These are phyloP conservation scores for Asteroscopus sphinx DNA, from an alignment of 2,888 invertebrate genomes.

Conservation along the genomic window DNA sequence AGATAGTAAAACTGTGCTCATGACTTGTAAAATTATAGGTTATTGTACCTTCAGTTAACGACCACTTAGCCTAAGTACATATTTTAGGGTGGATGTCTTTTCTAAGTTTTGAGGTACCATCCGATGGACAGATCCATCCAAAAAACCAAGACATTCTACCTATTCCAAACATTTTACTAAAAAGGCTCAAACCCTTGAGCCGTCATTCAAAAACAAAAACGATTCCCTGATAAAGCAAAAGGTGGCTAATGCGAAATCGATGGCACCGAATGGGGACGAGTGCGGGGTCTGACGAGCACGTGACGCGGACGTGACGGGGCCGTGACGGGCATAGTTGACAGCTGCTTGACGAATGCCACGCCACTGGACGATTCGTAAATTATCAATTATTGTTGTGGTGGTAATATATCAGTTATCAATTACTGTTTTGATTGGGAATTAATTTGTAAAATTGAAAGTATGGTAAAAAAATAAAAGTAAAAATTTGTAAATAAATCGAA, in stretches of 20 bases:
- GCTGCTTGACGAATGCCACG: slow-evolving; percentile 55
- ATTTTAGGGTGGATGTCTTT: no score
- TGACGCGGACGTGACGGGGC: slow-evolving; percentile 52
- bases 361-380: slow-evolving; percentile 35
- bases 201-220: slow-evolving; percentile 59
- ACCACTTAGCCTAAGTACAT: no score
- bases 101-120: no score
- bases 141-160: slow-evolving; percentile 32
- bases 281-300: slow-evolving; percentile 43
- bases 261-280: slow-evolving; percentile 59
- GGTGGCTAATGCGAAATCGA: slow-evolving; percentile 82
- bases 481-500: not conserved
- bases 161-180: slow-evolving; percentile 25
- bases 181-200: slow-evolving; percentile 40
- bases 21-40: no score
- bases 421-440: slow-evolving; percentile 17
- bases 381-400: slow-evolving; percentile 43
- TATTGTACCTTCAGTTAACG: no score
- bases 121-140: slow-evolving; percentile 26
- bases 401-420: slow-evolving; percentile 53
- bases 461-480: not conserved
- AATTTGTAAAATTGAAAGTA: slow-evolving; percentile 20
- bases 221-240: slow-evolving; percentile 67
- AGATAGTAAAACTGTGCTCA: no score
- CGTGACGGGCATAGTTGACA: slow-evolving; percentile 57